These are phyloP conservation scores for Enteromius mattozi DNA, from an alignment of 2,797 vertebrate species.

Conservation along the genomic window DNA sequence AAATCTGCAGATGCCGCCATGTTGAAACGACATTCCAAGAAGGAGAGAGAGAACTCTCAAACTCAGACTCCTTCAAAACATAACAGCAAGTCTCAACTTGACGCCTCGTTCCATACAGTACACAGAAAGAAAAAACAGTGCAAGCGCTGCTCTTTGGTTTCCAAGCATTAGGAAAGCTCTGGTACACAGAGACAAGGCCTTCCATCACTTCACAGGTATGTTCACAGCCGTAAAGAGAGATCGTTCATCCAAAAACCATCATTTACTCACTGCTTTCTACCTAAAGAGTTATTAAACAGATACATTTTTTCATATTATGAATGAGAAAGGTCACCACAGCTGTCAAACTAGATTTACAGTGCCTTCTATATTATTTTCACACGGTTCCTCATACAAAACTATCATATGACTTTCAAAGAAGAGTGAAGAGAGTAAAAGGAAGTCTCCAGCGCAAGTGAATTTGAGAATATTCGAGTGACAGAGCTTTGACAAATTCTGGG, in stretches of 20 bases:
- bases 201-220: not conserved
- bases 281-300: not conserved
- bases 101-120: slow-evolving; percentile 66
- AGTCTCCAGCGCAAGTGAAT: not conserved
- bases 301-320: not conserved
- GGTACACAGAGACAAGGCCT: not conserved
- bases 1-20: slow-evolving; percentile 33
- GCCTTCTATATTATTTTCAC: not conserved
- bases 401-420: not conserved
- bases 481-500: not conserved
- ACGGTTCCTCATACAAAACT: not conserved
- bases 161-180: not conserved
- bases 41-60: slow-evolving; percentile 53
- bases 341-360: not conserved
- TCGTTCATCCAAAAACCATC: not conserved
- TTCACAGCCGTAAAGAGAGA: not conserved
- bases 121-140: slow-evolving; percentile 52
- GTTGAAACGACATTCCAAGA: slow-evolving; percentile 71
- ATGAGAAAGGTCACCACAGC: not conserved
- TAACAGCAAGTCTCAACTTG: slow-evolving; percentile 75
- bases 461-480: not conserved
- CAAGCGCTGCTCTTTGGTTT: not conserved
- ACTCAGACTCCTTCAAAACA: slow-evolving; percentile 64
- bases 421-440: not conserved
- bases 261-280: not conserved